Conservation (phyloP, 2,888 invertebrate species). For the Embidobia sp. region DNA sequence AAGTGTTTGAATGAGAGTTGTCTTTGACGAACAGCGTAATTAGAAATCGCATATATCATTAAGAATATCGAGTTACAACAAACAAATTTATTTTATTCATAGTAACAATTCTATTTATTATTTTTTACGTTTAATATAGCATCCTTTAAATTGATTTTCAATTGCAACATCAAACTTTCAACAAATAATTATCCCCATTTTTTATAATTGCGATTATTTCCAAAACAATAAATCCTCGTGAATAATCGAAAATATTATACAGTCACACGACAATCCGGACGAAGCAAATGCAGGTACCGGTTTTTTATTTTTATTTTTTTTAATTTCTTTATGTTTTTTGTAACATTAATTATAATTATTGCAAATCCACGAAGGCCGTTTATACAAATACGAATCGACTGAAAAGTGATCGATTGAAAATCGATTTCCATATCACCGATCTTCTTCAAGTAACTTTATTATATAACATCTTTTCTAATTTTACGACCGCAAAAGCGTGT, state of each 20-base stretch:
- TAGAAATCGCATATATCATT: constrained; percentile 34
- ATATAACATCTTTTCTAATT: constrained; percentile 11
- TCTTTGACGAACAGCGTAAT: constrained; percentile 25
- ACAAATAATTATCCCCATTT: constrained; percentile 51
- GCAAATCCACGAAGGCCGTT: constrained; percentile 44
- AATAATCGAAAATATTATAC: constrained; percentile 24
- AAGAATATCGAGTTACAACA: constrained; percentile 45
- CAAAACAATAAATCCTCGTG: constrained; percentile 28
- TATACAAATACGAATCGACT: constrained; percentile 8
- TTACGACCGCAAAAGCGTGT: neutral
- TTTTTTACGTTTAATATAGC: constrained; percentile 27
- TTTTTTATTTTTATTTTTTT: constrained; percentile 15
- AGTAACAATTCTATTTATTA: constrained; percentile 42
- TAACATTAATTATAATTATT: constrained; percentile 15
- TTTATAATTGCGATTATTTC: constrained; percentile 18
- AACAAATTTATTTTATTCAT: constrained; percentile 47
- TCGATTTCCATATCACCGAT: constrained; percentile 13
- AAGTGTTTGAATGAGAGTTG: constrained; percentile 16
- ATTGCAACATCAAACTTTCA: constrained; percentile 41
- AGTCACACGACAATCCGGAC: constrained; percentile 34
- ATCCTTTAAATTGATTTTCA: constrained; percentile 36
- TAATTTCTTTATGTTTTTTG: neutral
- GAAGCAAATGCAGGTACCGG: constrained; percentile 52
- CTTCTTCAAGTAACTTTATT: neutral
- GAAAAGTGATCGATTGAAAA: constrained; percentile 8